Conservation (phyloP, 1,140 invertebrate genomes). For the Eurosta solidaginis region DNA sequence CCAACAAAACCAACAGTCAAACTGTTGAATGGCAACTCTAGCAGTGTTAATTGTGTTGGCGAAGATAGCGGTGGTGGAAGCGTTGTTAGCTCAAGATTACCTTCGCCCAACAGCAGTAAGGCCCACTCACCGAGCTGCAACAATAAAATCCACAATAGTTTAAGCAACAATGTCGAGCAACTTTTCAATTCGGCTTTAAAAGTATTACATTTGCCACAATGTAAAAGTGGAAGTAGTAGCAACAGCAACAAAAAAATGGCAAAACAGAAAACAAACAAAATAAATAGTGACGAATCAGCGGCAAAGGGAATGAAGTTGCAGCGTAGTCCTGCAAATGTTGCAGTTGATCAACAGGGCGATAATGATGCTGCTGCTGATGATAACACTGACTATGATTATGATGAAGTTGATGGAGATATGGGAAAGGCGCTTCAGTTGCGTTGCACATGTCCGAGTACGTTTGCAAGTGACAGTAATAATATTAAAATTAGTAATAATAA, state of each 20-base stretch:
- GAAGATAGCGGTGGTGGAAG: neutral
- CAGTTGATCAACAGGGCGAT: no score
- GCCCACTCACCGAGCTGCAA: neutral
- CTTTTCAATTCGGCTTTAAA: neutral
- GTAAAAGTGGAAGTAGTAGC: neutral
- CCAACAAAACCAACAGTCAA: conserved; percentile 2
- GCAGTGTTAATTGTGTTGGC: neutral
- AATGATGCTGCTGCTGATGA: neutral
- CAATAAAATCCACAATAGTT: neutral
- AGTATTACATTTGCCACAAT: conserved; percentile 10
- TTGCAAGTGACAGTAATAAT: neutral
- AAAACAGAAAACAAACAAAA: neutral
- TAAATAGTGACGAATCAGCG: neutral
- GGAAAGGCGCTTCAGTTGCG: neutral
- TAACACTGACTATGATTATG: neutral
- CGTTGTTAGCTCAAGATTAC: conserved; percentile 30
- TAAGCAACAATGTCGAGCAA: neutral
- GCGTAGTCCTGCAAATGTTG: neutral
- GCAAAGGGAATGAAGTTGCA: neutral
- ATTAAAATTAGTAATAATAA: neutral
- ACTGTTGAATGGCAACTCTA: neutral
- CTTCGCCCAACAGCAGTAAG: neutral
- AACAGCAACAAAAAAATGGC: neutral
- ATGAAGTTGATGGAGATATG: neutral
- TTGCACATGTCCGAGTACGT: neutral